Percentiles rank a stretch among this genome's conserved stretches.
Conservation (phyloP, 2,113 vertebrate species). For the Edolisoma coerulescens region DNA sequence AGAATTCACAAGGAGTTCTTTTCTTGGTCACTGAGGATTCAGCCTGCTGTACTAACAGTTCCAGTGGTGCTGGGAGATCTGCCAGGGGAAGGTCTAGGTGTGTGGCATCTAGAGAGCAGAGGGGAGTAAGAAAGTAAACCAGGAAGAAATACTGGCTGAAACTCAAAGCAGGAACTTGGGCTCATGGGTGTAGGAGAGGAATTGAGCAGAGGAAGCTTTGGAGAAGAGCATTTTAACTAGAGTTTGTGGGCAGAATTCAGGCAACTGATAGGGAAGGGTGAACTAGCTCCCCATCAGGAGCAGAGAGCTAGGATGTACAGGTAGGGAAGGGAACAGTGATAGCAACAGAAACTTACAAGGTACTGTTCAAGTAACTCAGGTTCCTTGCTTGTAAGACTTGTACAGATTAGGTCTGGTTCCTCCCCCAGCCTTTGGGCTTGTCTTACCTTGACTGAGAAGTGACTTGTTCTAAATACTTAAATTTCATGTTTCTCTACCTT, state of each 20-base stretch:
- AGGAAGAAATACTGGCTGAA: background rate
- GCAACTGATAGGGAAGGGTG: background rate
- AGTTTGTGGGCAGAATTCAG: background rate
- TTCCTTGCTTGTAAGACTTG: background rate
- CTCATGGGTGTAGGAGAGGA: background rate
- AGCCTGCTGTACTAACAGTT: background rate
- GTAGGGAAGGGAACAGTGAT: background rate
- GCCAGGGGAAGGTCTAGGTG: background rate
- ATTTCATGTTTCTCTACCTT: background rate
- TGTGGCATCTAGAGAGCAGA: background rate
- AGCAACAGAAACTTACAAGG: background rate
- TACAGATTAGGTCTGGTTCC: background rate
- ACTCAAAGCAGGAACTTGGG: background rate
- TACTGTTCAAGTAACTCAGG: background rate
- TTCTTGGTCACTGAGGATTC: background rate
- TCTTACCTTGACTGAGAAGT: background rate
- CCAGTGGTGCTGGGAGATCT: background rate
- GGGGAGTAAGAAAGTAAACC: background rate
- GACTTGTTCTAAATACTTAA: background rate
- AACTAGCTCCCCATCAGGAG: background rate
- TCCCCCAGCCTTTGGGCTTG: background rate
- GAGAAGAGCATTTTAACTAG: background rate
- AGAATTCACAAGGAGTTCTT: background rate
- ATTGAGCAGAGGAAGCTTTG: background rate
- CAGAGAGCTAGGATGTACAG: rapidly evolving